phyloP scores from a whole-genome alignment of 2,113 vertebrate genomes.

The Tapirus terrestris region DNA sequence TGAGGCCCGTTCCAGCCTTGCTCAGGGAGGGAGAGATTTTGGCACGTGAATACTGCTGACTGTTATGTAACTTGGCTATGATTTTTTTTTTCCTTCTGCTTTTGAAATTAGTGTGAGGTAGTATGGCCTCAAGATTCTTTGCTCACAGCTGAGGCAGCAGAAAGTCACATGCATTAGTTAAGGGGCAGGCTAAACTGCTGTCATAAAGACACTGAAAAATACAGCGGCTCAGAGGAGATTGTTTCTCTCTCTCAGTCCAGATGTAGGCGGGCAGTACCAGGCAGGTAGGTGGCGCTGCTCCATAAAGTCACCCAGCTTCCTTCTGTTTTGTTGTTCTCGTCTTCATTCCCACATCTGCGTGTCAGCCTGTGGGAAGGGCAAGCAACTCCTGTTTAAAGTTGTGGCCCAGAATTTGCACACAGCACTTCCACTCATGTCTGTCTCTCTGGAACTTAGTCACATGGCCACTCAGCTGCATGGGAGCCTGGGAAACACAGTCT shows the following conservation, averaged over 20 bases:
- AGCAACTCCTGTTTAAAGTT: not conserved
- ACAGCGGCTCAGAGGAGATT: not conserved
- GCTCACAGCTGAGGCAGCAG: constrained; percentile 63
- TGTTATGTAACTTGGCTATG: constrained; percentile 40
- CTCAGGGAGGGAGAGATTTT: not conserved
- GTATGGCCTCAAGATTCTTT: constrained; percentile 32
- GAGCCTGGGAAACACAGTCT: not conserved
- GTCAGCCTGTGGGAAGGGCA: not conserved
- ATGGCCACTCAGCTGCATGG: not conserved
- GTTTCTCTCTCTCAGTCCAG: not conserved
- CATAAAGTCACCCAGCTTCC: not conserved
- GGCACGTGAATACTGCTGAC: constrained; percentile 51
- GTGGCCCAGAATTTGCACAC: not conserved
- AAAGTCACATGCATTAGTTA: constrained; percentile 67
- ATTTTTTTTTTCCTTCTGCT: constrained; percentile 42
- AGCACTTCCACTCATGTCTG: not conserved
- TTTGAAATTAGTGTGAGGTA: constrained; percentile 68
- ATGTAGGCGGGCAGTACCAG: rapidly evolving
- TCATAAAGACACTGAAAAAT: constrained; percentile 37
- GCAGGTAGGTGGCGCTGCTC: constrained; percentile 54
- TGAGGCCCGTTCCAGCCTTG: not conserved
- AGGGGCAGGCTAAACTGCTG: constrained; percentile 39
- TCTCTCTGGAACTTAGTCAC: not conserved
- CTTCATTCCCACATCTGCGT: not conserved
- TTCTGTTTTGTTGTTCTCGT: not conserved